Conservation (phyloP, 2,888 invertebrate genomes). For the Leucoptera coffeella region DNA sequence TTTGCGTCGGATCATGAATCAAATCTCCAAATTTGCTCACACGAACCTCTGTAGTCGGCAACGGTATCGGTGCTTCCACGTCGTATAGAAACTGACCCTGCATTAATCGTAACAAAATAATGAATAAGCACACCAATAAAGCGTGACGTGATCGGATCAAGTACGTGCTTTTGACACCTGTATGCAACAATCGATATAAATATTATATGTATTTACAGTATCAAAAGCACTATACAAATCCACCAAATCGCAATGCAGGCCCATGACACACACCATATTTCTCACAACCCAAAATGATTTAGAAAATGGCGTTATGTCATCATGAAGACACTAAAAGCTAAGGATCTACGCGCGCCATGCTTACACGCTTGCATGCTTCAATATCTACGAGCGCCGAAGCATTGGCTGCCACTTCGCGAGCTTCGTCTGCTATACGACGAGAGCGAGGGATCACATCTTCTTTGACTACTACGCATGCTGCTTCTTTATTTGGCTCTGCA, state of each 20-base stretch:
- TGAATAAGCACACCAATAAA: too few relatives aligned
- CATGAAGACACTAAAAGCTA: too few relatives aligned
- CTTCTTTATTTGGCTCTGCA: conserved; percentile 20
- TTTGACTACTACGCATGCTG: conserved; percentile 42
- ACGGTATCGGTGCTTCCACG: conserved; percentile 70
- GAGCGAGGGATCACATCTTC: conserved; percentile 38
- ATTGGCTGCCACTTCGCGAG: conserved; percentile 46
- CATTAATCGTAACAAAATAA: too few relatives aligned
- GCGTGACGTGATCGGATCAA: too few relatives aligned
- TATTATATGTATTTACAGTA: too few relatives aligned
- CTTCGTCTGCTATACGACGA: conserved; percentile 39
- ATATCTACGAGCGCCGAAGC: conserved; percentile 50
- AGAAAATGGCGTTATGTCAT: too few relatives aligned
- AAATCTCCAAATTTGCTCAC: conserved; percentile 51
- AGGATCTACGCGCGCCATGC: conserved; percentile 45
- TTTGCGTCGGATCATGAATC: conserved; percentile 42
- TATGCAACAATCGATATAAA: too few relatives aligned
- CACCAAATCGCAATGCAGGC: too few relatives aligned
- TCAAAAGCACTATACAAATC: too few relatives aligned
- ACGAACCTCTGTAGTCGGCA: conserved; percentile 70
- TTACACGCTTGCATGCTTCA: conserved; percentile 66
- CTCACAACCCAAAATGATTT: too few relatives aligned
- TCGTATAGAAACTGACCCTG: conserved; percentile 90
- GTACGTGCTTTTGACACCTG: too few relatives aligned
- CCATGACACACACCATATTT: too few relatives aligned